These are phyloP conservation scores for Psephotus haematonotus DNA, from an alignment of 2,113 vertebrate genomes.

Conservation along the genomic window DNA sequence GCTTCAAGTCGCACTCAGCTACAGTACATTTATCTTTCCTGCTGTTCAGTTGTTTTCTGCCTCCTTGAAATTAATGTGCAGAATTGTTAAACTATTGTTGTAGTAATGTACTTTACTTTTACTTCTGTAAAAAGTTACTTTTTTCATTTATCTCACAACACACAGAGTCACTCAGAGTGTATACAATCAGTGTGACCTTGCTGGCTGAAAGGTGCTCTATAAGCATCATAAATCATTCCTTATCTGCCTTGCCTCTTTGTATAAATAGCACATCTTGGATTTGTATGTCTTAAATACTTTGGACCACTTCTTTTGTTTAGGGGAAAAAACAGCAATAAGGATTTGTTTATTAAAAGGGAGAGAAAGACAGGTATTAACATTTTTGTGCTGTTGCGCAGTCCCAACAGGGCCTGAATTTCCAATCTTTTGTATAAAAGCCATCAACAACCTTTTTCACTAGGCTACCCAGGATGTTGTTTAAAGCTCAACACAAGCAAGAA, in stretches of 20 bases:
- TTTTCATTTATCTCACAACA: background rate
- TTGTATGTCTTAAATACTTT: slow-evolving; percentile 18
- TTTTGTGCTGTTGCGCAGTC: background rate
- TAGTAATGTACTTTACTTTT: background rate
- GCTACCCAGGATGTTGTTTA: slow-evolving; percentile 44
- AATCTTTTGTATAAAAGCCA: slow-evolving; percentile 28
- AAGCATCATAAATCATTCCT: slow-evolving; percentile 48
- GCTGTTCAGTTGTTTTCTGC: background rate
- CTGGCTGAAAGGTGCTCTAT: background rate
- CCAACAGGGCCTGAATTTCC: slow-evolving; percentile 22
- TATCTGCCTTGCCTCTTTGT: slow-evolving; percentile 27
- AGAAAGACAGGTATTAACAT: slow-evolving; percentile 29
- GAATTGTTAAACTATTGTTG: background rate
- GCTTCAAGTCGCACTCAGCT: background rate
- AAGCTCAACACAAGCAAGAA: slow-evolving; percentile 50
- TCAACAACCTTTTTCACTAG: slow-evolving; percentile 12
- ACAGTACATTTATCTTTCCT: background rate
- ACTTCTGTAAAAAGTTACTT: background rate
- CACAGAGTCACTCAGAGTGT: background rate
- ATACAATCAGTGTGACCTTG: background rate
- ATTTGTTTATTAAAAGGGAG: slow-evolving; percentile 36
- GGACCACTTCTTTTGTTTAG: slow-evolving; percentile 4
- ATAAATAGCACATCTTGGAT: slow-evolving; percentile 3
- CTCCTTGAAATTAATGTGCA: background rate
- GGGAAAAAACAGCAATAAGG: background rate